Conservation (phyloP, 2,888 invertebrate species). For the Coenonympha glycerion region DNA sequence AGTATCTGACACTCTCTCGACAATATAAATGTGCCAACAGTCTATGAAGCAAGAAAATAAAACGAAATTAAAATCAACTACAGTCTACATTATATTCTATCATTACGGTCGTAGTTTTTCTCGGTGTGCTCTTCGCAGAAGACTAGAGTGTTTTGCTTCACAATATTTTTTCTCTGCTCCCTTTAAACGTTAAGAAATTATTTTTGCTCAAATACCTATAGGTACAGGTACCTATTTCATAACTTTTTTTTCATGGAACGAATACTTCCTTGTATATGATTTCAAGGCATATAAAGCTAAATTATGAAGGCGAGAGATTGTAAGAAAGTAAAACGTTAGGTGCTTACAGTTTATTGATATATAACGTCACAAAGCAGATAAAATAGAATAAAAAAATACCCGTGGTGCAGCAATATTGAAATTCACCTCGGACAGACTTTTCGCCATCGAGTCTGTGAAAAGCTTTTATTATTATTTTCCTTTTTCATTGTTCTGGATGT, state of each 20-base stretch:
- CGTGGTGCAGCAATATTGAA: background rate
- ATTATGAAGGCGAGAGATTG: too few relatives aligned
- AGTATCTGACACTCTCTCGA: slow-evolving; percentile 7
- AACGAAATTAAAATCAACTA: background rate
- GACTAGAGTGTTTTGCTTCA: too few relatives aligned
- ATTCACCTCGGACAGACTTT: background rate
- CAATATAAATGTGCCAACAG: slow-evolving; percentile 4
- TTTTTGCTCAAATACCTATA: too few relatives aligned
- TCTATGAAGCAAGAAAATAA: background rate
- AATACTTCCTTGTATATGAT: too few relatives aligned
- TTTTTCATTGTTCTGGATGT: background rate
- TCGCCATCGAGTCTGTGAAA: background rate
- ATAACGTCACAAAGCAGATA: background rate
- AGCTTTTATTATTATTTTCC: background rate
- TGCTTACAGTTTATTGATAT: background rate
- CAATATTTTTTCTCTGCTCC: too few relatives aligned
- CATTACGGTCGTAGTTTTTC: background rate
- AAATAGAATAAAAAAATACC: background rate
- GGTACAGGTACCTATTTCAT: too few relatives aligned
- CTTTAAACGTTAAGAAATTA: too few relatives aligned
- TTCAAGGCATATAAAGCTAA: too few relatives aligned
- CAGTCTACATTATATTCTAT: background rate
- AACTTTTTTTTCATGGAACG: too few relatives aligned
- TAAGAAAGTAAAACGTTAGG: background rate
- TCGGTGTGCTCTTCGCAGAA: background rate